These are phyloP conservation scores for Huso huso DNA, from an alignment of 2,797 vertebrate species.

Conservation along the genomic window DNA sequence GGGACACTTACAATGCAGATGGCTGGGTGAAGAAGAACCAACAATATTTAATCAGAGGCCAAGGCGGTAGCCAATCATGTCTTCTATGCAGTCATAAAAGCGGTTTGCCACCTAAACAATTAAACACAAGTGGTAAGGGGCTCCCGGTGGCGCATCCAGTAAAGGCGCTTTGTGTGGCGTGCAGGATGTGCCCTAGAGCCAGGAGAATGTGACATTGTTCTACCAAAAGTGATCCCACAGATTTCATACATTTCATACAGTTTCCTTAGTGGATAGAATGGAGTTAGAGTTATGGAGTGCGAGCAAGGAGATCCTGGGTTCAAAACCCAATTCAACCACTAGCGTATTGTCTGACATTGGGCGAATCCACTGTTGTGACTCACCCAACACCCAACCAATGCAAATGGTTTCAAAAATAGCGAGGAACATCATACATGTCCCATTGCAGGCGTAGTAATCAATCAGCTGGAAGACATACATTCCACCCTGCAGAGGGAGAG, in stretches of 20 bases:
- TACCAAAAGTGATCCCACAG: too few species aligned
- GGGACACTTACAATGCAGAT: slow-evolving; percentile 62
- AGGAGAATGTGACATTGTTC: too few species aligned
- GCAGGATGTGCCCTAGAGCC: too few species aligned
- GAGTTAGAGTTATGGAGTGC: too few species aligned
- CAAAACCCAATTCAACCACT: too few species aligned
- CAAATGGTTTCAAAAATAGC: slow-evolving; percentile 58
- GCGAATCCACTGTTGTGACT: slow-evolving; percentile 19
- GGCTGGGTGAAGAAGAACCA: slow-evolving; percentile 71
- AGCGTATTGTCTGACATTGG: too few species aligned
- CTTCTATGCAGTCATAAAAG: slow-evolving; percentile 71
- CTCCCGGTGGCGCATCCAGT: too few species aligned
- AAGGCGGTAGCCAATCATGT: slow-evolving; percentile 80
- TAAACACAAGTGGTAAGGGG: too few species aligned
- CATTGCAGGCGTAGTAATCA: slow-evolving; percentile 62
- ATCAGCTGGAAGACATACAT: slow-evolving; percentile 72
- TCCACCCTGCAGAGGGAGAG: slow-evolving; percentile 46
- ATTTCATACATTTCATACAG: too few species aligned
- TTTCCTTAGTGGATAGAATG: too few species aligned
- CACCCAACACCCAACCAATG: slow-evolving; percentile 65
- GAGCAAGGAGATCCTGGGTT: too few species aligned
- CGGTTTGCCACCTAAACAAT: slow-evolving; percentile 66
- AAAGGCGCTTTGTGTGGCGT: too few species aligned
- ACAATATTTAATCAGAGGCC: slow-evolving; percentile 70
- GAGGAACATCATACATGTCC: slow-evolving; percentile 55